These are phyloP conservation scores for Zosterops hypoxanthus DNA, from an alignment of 2,113 vertebrate genomes.

Conservation along the genomic window DNA sequence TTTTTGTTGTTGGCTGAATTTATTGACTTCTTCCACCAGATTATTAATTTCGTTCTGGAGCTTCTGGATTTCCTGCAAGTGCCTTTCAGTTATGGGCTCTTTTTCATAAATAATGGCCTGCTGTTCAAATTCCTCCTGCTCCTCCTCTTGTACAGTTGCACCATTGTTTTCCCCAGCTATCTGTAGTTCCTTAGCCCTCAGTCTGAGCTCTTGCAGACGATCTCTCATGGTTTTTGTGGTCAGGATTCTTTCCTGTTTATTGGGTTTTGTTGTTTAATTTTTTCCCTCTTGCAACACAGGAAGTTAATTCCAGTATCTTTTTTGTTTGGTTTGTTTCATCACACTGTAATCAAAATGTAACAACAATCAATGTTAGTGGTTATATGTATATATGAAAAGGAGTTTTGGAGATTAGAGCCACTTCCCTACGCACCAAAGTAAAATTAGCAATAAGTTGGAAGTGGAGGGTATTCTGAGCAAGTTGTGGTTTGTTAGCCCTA, in stretches of 20 bases:
- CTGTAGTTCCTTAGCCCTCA: slow-evolving; percentile 78
- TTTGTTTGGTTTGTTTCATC: not conserved
- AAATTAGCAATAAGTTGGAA: not conserved
- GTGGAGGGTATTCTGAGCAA: not conserved
- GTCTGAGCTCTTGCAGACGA: slow-evolving; percentile 86
- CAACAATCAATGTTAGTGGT: not conserved
- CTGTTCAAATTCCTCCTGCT: slow-evolving; percentile 71
- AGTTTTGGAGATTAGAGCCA: not conserved
- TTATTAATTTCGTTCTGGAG: slow-evolving; percentile 83
- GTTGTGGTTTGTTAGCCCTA: not conserved
- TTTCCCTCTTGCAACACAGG: not conserved
- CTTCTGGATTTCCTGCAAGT: slow-evolving; percentile 84
- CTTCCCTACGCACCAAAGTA: not conserved
- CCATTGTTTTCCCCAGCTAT: slow-evolving; percentile 35
- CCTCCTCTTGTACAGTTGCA: slow-evolving; percentile 41
- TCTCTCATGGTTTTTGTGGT: slow-evolving; percentile 81
- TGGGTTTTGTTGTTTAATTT: not conserved
- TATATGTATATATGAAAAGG: not conserved
- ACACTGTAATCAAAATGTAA: slow-evolving; percentile 29
- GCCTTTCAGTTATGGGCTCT: slow-evolving; percentile 86
- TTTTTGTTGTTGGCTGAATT: slow-evolving; percentile 88
- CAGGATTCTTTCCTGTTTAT: not conserved
- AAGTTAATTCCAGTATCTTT: not conserved
- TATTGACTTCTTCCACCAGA: slow-evolving; percentile 82
- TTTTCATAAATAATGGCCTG: slow-evolving; percentile 90